Evolutionary conservation across 2,888 invertebrate species (phyloP).

Genomic region (Spicauda simplicius): DNA sequence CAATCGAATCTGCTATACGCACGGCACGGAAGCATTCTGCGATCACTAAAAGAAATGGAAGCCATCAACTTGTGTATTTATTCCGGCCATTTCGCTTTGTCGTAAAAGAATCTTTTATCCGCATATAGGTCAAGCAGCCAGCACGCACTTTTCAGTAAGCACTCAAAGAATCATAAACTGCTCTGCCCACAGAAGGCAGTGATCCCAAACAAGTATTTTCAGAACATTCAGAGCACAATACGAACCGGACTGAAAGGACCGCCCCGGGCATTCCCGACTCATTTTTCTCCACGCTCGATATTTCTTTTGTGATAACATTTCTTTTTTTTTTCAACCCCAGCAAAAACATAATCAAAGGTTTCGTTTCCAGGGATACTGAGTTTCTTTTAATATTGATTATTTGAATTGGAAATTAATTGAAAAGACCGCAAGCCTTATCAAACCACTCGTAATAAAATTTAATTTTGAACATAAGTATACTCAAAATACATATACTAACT

Average conservation of each 20-base stretch:
- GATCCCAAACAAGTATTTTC: constrained; percentile 19
- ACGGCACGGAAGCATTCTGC: too few relatives aligned
- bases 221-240: constrained; percentile 19
- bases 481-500: too few relatives aligned
- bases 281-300: constrained; percentile 9
- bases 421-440: not conserved
- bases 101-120: constrained; percentile 7
- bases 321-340: constrained; percentile 1
- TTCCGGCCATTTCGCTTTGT: constrained; percentile 14
- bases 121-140: constrained; percentile 29
- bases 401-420: not conserved
- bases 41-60: not conserved
- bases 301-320: constrained; percentile 6
- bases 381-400: not conserved
- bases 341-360: not conserved
- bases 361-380: not conserved
- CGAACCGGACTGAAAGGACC: not conserved
- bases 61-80: constrained; percentile 4
- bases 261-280: constrained; percentile 8
- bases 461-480: too few relatives aligned
- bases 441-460: too few relatives aligned
- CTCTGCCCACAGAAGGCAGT: constrained; percentile 3
- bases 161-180: constrained; percentile 18
- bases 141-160: constrained; percentile 18
- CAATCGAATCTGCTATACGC: too few relatives aligned